Evolutionary conservation across 1,140 invertebrate genomes (phyloP), one percentile per base, ranked within the genome.

Genomic region (Dendroctonus ponderosae): DNA sequence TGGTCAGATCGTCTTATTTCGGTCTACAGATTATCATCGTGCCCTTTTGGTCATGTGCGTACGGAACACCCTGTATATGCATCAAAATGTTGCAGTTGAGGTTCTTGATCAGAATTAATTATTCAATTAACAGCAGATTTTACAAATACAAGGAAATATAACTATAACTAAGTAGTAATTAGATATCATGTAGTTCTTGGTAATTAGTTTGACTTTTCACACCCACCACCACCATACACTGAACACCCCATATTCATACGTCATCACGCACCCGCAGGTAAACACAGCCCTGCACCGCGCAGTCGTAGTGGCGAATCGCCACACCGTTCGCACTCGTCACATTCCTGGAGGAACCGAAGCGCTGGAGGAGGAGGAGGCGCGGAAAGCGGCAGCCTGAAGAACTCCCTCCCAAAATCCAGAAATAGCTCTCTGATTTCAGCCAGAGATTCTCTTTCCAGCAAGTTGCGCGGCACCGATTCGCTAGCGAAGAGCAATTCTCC

Each of bases 371-470:
- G 72, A 7, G 77, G 75, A 71, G 76, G 73, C 38, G 63, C 74
- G n/a, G 73, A 74, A 43, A 72, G 74, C 14, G 41, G 39, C 59
- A 74, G 72, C 66, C 75, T 74, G 44, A 74, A 70, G 52, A 73
- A 72, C 50, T 78, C 77, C 3, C 72, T 78, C 61, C 71, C 76
- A 6, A 76, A 78, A 67, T 76, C 78, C 44, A 60, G 76, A 50
- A 78, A 79, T 77, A 75, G 81, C 68, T 83, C 82, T 7, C 70
- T 79, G 26, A 75, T 75, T 12, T 72, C 74, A 72, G 71, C 84
- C 60, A 85, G 84, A 54, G 86, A 88, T 62, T 86, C 86, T 44
- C 76, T 87, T 43, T 85, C 81, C 42, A 79, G 80, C 64, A 84
- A 83, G 52, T 81, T 82, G 75, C 76, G 80, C 72, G 74, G 82